Conservation (phyloP, 2,797 vertebrate genomes). For the Apogon hyalosoma region DNA sequence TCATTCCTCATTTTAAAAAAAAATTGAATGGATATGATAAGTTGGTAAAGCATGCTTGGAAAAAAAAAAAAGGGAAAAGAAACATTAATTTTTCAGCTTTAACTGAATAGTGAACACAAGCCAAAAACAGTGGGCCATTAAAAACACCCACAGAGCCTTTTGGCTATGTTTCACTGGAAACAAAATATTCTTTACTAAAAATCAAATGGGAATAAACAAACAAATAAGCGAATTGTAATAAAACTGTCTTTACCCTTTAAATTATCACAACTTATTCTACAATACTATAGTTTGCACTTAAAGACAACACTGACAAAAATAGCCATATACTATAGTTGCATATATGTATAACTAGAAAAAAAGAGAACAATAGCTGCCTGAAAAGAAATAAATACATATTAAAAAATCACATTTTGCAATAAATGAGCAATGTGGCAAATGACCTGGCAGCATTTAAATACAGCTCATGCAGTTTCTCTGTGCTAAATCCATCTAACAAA, state of each 20-base stretch:
- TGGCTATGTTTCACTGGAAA: conserved; percentile 63
- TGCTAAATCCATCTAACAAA: neutral
- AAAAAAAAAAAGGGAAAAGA: conserved; percentile 23
- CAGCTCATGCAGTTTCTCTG: neutral
- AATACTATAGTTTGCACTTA: neutral
- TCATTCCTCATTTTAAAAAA: conserved; percentile 23
- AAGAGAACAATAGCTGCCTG: neutral
- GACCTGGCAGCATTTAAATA: conserved; percentile 2
- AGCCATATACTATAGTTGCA: no score
- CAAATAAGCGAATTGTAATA: conserved; percentile 40
- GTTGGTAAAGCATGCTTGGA: conserved; percentile 16
- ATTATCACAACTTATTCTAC: conserved; percentile 20
- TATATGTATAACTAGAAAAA: no score
- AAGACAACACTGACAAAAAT: no score
- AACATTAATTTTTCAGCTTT: conserved; percentile 55
- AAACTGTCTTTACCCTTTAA: conserved; percentile 33
- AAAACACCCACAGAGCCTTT: conserved; percentile 68
- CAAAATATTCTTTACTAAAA: conserved; percentile 44
- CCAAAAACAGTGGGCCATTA: conserved; percentile 61
- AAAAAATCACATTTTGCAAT: neutral
- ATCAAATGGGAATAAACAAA: conserved; percentile 59
- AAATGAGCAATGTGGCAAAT: neutral
- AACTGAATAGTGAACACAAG: conserved; percentile 53
- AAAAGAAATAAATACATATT: neutral
- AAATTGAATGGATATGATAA: conserved; percentile 26